A percentile compares a stretch with the other conserved stretches of the same genome.
These are phyloP conservation scores for Frankliniella intonsa DNA, from an alignment of 2,888 invertebrate species.

Conservation along the genomic window DNA sequence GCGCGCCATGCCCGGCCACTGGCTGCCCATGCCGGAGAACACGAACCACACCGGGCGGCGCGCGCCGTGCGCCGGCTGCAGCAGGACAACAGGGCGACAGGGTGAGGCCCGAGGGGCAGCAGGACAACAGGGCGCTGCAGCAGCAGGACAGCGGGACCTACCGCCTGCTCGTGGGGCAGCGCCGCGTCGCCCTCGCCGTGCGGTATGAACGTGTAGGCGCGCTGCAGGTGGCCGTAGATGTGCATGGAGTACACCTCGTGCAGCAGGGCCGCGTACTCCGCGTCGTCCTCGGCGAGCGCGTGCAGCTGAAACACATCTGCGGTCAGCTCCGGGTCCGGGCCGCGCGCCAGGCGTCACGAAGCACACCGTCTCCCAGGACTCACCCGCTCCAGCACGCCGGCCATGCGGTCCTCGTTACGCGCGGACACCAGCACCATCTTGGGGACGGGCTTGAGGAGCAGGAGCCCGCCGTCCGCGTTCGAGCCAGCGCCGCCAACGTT, in stretches of 20 bases:
- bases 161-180: background rate
- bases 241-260: slow-evolving; percentile 40
- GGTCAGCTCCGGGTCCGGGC: background rate
- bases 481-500: background rate
- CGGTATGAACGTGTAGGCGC: slow-evolving; percentile 47
- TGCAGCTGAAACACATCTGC: slow-evolving; percentile 31
- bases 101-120: background rate
- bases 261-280: slow-evolving; percentile 38
- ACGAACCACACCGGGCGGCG: slow-evolving; percentile 57
- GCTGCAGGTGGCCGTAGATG: slow-evolving; percentile 47
- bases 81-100: background rate
- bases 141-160: background rate
- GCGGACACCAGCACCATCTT: slow-evolving; percentile 3
- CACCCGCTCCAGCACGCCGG: background rate
- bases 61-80: background rate
- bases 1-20: slow-evolving; percentile 64
- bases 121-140: background rate
- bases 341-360: background rate
- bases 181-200: background rate
- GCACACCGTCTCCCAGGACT: background rate
- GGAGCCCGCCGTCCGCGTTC: background rate
- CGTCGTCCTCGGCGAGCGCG: slow-evolving; percentile 33
- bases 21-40: slow-evolving; percentile 68
- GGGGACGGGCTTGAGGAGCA: background rate
- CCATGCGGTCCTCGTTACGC: background rate